Evolutionary conservation across 92 coral and sea anemone species (phyloP), one percentile per base, ranked within the genome.

Genomic region (Porites rus): DNA sequence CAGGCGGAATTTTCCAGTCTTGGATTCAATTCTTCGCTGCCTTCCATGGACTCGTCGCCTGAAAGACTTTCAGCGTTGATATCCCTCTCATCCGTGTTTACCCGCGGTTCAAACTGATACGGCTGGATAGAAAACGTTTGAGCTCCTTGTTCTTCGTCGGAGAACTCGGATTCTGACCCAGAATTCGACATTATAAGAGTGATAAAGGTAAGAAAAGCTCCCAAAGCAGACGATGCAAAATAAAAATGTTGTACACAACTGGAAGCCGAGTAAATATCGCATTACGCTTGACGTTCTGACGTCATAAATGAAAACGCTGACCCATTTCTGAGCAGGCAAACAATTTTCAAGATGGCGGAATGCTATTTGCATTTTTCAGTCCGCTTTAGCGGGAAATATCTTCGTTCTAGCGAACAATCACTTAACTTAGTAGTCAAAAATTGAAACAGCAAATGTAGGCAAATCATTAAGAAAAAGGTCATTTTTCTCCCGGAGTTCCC

Each of bases 1-100:
- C 81, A 84, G 88, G 75, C 88, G 81, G n/a, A 84, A 61, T 84
- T 84, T 84, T 84, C 61, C 81, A 62, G 81, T 74, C 88, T 74
- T 20, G 81, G 88, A 63, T 84, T 20, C 62, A 65, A 21, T 84
- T 74, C 88, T 4, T 74, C 59, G 2, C 60, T 75, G 46, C 88
- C 63, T 46, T 51, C 81, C 61, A 69, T 69, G 6, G 16, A 13
- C 18, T 69, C 51, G 38, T 38, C 19, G 17, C 59, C 58, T 1
- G 59, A 73, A 0, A 17, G 21, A 24, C 76, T 31, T 51, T 72
- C 76, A 51, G 8, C 50, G 58, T 72, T 16, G 13, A 14, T n/a
- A 11, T 46, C 16, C 19, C 21, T 18, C 61, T 38, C 71, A 73
- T 59, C 62, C 13, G 65, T 43, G 69, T 63, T 63, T 1, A 74